Evolutionary conservation across 2,113 vertebrate species (phyloP).

Genomic region (Seriola quinqueradiata): DNA sequence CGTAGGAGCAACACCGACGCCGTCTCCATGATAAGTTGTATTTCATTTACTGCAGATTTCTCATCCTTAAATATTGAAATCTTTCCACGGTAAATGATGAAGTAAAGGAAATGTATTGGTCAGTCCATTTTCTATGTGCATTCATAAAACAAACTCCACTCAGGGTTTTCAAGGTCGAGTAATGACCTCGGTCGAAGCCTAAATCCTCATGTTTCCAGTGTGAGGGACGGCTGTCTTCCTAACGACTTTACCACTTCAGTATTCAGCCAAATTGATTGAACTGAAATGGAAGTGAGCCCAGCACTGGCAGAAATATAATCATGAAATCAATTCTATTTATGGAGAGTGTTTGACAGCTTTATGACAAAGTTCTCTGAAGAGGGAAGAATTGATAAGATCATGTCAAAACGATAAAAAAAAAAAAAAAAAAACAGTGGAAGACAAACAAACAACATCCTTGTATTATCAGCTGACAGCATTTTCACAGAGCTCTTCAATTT

Average conservation of each 20-base stretch:
- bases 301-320: conserved; percentile 52
- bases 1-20: background rate
- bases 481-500: conserved; percentile 15
- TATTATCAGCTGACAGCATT: conserved; percentile 4
- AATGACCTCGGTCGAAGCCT: conserved; percentile 16
- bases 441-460: conserved; percentile 32
- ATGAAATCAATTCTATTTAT: conserved; percentile 60
- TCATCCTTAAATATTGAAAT: background rate
- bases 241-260: conserved; percentile 42
- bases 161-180: conserved; percentile 18
- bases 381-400: conserved; percentile 39
- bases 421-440: background rate
- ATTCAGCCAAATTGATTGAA: conserved; percentile 58
- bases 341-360: conserved; percentile 59
- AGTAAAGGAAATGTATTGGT: background rate
- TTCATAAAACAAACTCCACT: background rate
- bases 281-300: conserved; percentile 46
- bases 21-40: background rate
- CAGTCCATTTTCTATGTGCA: background rate
- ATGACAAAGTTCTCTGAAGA: conserved; percentile 45
- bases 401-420: conserved; percentile 10
- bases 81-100: background rate
- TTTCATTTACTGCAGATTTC: background rate
- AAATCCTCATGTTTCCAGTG: conserved; percentile 1
- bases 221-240: conserved; percentile 27